These are phyloP conservation scores for Sipha flava DNA, from an alignment of 1,140 invertebrate genomes.

Conservation along the genomic window DNA sequence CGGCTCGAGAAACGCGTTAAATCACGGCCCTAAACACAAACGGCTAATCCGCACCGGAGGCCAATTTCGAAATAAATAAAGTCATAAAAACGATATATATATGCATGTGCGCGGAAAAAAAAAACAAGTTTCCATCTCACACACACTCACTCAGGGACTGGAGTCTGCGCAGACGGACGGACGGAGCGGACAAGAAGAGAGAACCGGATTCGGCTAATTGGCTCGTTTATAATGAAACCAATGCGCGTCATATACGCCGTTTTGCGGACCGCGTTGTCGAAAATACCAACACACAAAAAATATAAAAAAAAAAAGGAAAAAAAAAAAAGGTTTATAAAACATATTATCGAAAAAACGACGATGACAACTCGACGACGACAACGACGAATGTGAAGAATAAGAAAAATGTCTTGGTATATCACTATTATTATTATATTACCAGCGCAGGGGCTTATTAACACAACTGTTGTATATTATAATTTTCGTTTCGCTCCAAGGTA, in stretches of 20 bases:
- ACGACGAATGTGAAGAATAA: no score
- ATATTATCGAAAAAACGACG: neutral
- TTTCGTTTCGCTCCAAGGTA: no score
- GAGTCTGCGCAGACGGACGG: neutral
- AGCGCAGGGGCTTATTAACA: no score
- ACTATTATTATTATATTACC: no score
- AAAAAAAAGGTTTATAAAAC: neutral
- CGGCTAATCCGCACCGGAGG: constrained; percentile 30
- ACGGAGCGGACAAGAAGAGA: neutral
- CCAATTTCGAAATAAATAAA: constrained; percentile 32
- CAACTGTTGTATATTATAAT: no score
- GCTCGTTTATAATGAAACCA: constrained; percentile 32
- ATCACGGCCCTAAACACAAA: constrained; percentile 24
- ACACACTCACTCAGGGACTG: neutral
- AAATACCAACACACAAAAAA: neutral
- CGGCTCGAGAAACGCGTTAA: constrained; percentile 19
- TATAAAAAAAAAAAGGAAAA: neutral
- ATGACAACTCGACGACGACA: neutral
- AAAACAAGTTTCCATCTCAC: constrained; percentile 8
- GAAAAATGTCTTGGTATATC: no score
- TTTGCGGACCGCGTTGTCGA: neutral
- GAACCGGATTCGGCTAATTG: constrained; percentile 31
- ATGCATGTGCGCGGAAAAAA: neutral
- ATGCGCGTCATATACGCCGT: neutral
- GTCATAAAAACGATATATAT: constrained; percentile 21